Conservation (phyloP, 2,888 invertebrate species). For the Tholera decimalis region DNA sequence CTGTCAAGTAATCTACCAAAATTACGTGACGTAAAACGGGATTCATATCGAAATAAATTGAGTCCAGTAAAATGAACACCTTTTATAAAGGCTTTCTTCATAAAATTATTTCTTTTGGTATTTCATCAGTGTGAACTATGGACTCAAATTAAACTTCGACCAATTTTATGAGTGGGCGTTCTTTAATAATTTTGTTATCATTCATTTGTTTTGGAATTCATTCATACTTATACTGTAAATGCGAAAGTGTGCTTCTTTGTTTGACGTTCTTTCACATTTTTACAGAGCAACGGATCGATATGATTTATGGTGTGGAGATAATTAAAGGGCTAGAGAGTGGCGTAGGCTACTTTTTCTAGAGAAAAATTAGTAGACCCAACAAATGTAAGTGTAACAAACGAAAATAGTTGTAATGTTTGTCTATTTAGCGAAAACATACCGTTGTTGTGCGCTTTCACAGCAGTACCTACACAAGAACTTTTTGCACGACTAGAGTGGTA, state of each 20-base stretch:
- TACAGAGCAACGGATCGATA: too few species aligned
- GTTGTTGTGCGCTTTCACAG: constrained; percentile 1
- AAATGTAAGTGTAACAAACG: too few species aligned
- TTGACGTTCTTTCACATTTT: too few species aligned
- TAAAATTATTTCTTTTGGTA: constrained; percentile 20
- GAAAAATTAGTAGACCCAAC: neutral
- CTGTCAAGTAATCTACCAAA: constrained; percentile 79
- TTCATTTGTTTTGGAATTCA: neutral
- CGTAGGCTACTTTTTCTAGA: too few species aligned
- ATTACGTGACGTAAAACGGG: constrained; percentile 76
- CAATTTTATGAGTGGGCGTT: neutral
- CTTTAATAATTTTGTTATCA: neutral
- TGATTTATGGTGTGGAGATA: too few species aligned
- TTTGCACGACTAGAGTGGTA: constrained; percentile 6
- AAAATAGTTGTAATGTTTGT: neutral
- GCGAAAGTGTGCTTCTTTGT: too few species aligned
- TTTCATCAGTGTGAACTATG: constrained; percentile 11
- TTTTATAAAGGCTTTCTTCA: constrained; percentile 24
- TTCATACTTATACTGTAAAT: too few species aligned
- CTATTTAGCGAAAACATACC: constrained; percentile 2
- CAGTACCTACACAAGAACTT: constrained; percentile 26
- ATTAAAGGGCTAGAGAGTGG: too few species aligned
- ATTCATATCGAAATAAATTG: constrained; percentile 71
- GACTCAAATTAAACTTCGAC: neutral
- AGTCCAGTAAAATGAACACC: constrained; percentile 54